Evolutionary conservation across 1,140 invertebrate species (phyloP).

Genomic region (Zaprionus africanus): DNA sequence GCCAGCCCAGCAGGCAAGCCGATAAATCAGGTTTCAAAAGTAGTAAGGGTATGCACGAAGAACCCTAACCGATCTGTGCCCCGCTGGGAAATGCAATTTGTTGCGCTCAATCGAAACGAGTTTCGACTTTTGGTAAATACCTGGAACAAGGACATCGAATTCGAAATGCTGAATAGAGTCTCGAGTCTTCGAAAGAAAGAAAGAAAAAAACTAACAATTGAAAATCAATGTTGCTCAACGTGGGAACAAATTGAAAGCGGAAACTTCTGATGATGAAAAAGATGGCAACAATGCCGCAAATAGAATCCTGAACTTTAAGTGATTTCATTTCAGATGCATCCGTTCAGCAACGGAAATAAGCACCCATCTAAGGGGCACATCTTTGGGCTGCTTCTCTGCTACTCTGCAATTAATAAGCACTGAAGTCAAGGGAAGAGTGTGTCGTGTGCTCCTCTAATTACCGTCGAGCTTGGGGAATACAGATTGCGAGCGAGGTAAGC

Average conservation of each 20-base stretch:
- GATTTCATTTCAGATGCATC: conserved; percentile 37
- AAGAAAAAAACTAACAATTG: conserved; percentile 35
- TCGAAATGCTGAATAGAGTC: neutral
- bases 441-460: conserved; percentile 10
- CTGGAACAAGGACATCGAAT: neutral
- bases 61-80: neutral
- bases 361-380: neutral
- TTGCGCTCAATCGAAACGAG: neutral
- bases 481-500: neutral
- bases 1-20: neutral
- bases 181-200: neutral
- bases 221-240: conserved; percentile 62
- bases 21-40: conserved; percentile 1
- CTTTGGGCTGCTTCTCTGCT: neutral
- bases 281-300: conserved; percentile 29
- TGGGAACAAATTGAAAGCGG: conserved; percentile 50
- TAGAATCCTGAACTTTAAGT: conserved; percentile 32
- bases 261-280: conserved; percentile 41
- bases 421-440: neutral
- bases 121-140: conserved; percentile 11
- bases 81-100: neutral
- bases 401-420: conserved; percentile 15
- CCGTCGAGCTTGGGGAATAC: neutral
- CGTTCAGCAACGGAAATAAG: conserved; percentile 12
- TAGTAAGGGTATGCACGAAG: neutral